Percentiles rank a stretch among this genome's conserved stretches.
Conservation (phyloP, 2,888 invertebrate genomes). For the Dryococelus australis region DNA sequence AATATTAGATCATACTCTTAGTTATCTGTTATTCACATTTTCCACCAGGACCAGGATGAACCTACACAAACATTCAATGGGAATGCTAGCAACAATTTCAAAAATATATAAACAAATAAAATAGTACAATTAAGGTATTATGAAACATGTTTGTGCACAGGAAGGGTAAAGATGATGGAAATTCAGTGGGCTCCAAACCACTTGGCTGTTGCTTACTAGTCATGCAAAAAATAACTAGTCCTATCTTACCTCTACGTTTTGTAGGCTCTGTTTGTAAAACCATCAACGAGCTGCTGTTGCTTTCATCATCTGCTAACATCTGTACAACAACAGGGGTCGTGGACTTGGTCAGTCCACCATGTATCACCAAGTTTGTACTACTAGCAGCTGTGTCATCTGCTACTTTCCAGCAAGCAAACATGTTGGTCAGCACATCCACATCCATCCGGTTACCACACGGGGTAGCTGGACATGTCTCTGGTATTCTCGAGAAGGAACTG, state of each 20-base stretch:
- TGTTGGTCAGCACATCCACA: slow-evolving; percentile 3
- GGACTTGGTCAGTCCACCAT: background rate
- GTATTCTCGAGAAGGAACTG: background rate
- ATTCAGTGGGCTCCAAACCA: too few species aligned
- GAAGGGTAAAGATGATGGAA: too few species aligned
- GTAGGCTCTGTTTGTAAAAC: background rate
- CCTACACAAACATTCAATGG: too few species aligned
- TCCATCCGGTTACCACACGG: background rate
- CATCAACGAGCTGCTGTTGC: background rate
- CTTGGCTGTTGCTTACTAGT: too few species aligned
- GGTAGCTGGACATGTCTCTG: background rate
- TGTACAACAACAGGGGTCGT: background rate
- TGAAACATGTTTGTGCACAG: too few species aligned
- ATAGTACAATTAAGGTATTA: too few species aligned
- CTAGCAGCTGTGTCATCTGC: background rate
- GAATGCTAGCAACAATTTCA: too few species aligned
- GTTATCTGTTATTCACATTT: too few species aligned
- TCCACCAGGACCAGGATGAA: too few species aligned
- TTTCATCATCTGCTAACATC: background rate
- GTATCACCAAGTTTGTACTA: background rate
- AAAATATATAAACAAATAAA: too few species aligned
- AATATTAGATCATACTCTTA: too few species aligned
- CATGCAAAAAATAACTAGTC: background rate
- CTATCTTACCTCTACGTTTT: background rate
- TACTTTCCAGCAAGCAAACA: background rate